Conservation (phyloP, 2,113 vertebrate species). For the Oostethus manadensis region DNA sequence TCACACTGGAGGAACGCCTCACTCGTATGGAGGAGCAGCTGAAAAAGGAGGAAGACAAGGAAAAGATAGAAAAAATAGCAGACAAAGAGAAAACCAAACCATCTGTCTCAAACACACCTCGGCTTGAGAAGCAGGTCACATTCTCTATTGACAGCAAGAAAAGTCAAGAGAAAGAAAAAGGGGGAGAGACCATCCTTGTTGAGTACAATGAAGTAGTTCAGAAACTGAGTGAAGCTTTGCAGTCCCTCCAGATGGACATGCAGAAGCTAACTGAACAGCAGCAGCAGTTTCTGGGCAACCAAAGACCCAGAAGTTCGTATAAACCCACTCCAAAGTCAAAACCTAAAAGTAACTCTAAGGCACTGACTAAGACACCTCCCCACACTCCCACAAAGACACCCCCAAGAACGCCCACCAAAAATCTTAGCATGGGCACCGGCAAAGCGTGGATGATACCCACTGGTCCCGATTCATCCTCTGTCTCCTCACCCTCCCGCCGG, state of each 20-base stretch:
- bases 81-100: constrained; percentile 42
- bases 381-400: constrained; percentile 53
- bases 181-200: constrained; percentile 55
- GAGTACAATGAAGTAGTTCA: constrained; percentile 85
- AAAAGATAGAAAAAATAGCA: constrained; percentile 31
- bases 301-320: constrained; percentile 53
- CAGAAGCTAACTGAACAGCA: constrained; percentile 88
- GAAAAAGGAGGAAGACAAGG: constrained; percentile 55
- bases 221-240: constrained; percentile 81
- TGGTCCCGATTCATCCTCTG: constrained; percentile 16
- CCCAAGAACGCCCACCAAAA: constrained; percentile 50
- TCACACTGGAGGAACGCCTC: constrained; percentile 72
- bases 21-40: constrained; percentile 71
- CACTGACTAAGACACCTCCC: constrained; percentile 38
- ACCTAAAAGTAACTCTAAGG: constrained; percentile 16
- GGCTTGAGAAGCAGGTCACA: constrained; percentile 80
- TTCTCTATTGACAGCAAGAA: constrained; percentile 78
- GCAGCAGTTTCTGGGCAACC: constrained; percentile 76
- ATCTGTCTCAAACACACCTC: constrained; percentile 40
- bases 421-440: constrained; percentile 36
- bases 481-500: constrained; percentile 55
- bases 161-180: constrained; percentile 53
- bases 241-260: constrained; percentile 84
- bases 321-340: constrained; percentile 37
- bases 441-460: constrained; percentile 75